Evolutionary conservation across 2,797 vertebrate genomes (phyloP).

Genomic region (Protosalanx chinensis): DNA sequence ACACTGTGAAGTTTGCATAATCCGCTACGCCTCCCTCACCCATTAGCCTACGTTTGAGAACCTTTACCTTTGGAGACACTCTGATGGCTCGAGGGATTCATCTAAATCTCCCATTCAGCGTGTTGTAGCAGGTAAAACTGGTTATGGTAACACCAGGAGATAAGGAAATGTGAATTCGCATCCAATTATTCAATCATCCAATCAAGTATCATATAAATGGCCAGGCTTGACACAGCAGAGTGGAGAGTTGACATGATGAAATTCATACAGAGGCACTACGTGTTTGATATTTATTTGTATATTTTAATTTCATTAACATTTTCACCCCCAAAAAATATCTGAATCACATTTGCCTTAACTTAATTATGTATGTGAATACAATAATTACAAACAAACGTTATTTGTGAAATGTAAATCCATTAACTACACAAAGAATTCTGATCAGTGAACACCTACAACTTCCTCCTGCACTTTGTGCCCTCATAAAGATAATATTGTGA

Average conservation of each 20-base stretch:
- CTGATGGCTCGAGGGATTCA: slow-evolving; percentile 64
- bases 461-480: no score
- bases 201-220: background rate
- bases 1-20: slow-evolving; percentile 75
- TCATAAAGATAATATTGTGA: background rate
- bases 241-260: background rate
- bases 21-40: slow-evolving; percentile 42
- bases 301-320: background rate
- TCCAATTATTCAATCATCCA: slow-evolving; percentile 42
- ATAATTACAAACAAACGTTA: no score
- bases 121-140: slow-evolving; percentile 45
- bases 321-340: no score
- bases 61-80: slow-evolving; percentile 69
- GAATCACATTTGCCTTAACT: no score
- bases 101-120: slow-evolving; percentile 55
- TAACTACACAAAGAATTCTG: no score
- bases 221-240: background rate
- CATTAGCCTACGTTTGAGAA: slow-evolving; percentile 61
- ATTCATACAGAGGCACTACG: background rate
- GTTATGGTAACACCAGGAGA: slow-evolving; percentile 24
- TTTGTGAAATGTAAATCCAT: no score
- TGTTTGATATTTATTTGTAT: background rate
- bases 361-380: no score
- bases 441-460: no score
- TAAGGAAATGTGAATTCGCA: slow-evolving; percentile 29